Base-by-base conservation (phyloP, 2,113 vertebrate species). In the Phaethon lepturus region DNA sequence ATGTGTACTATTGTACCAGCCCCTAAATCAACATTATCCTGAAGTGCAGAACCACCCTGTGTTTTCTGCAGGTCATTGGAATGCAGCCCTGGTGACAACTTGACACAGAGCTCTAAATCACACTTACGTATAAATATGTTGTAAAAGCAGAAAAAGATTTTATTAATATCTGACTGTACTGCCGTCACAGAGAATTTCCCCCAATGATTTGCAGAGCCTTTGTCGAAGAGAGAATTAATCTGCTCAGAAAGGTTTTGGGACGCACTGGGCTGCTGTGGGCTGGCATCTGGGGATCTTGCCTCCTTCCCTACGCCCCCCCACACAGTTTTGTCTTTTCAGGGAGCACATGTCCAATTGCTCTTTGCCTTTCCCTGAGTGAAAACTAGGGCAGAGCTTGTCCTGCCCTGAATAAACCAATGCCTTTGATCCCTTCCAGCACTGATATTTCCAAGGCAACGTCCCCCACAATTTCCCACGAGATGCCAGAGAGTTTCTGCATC, bases 11-110 rank as follows among this genome's bases (percentile, higher is more conserved):
- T 78, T 89, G 84, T 47, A 68, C 60, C 84, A 87, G 35, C 77
- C 62, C 18, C 78, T 96, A 97, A 97, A 96, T 95, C 95, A 95
- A 64, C 84, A 72, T 94, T 90, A 82, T 44, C 69, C 85, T 9
- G 4, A 95, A 78, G 69, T 25, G 77, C 64, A 93, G 95, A 49
- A 94, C 35, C 44, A 79, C 87, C 69, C 53, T 18, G 23, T 35
- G 42, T 60, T 89, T 92, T 78, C 83, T 60, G 56, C 23, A 75
- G 76, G 42, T 63, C 4, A 1, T 64, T 91, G 89, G 64, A 91
- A 93, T 49, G 60, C 87, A 87, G 80, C 60, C 55, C 78, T 38
- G 59, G 49, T 8, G 66, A 74, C 0, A 8, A 74, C 73, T 68
- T 24, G 71, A 71, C 42, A 55, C 76, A 4, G 28, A 91, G 52